These are phyloP conservation scores for Enteromius argenteus DNA, from an alignment of 2,797 vertebrate genomes.

Conservation along the genomic window DNA sequence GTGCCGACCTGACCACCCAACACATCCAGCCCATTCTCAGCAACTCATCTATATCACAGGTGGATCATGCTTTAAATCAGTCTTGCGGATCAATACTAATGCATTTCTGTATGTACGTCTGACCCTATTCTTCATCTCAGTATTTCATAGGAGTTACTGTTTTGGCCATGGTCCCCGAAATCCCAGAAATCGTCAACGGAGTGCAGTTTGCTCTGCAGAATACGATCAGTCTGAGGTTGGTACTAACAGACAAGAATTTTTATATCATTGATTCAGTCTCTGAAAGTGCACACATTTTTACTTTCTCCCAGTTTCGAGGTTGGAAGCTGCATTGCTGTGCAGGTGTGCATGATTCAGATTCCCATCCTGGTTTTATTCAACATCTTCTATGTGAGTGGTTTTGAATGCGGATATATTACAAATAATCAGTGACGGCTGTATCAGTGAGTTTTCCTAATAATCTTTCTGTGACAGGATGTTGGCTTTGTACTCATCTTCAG, in stretches of 20 bases:
- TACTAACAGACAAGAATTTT: background rate
- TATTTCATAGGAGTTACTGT: slow-evolving; percentile 90
- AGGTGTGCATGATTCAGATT: slow-evolving; percentile 96
- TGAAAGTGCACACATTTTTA: background rate
- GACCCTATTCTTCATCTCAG: slow-evolving; percentile 65
- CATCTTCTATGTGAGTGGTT: slow-evolving; percentile 85
- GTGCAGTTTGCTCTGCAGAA: slow-evolving; percentile 93
- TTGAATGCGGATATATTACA: background rate
- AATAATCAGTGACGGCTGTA: background rate
- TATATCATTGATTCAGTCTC: background rate
- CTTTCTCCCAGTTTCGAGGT: slow-evolving; percentile 84
- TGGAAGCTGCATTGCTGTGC: slow-evolving; percentile 88
- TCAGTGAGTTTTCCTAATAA: background rate
- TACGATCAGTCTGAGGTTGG: slow-evolving; percentile 89
- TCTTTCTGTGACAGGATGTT: slow-evolving; percentile 74
- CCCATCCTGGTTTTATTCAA: slow-evolving; percentile 89
- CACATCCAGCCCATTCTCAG: slow-evolving; percentile 89
- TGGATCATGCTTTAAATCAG: slow-evolving; percentile 60
- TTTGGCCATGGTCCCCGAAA: slow-evolving; percentile 89
- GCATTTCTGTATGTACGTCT: background rate
- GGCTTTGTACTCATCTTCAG: slow-evolving; percentile 85
- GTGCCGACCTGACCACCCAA: slow-evolving; percentile 87
- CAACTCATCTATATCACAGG: slow-evolving; percentile 86
- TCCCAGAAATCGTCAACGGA: slow-evolving; percentile 90
- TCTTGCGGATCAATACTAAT: background rate